phyloP scores from a whole-genome alignment of 1,140 invertebrate genomes.

The Oncopeltus fasciatus region DNA sequence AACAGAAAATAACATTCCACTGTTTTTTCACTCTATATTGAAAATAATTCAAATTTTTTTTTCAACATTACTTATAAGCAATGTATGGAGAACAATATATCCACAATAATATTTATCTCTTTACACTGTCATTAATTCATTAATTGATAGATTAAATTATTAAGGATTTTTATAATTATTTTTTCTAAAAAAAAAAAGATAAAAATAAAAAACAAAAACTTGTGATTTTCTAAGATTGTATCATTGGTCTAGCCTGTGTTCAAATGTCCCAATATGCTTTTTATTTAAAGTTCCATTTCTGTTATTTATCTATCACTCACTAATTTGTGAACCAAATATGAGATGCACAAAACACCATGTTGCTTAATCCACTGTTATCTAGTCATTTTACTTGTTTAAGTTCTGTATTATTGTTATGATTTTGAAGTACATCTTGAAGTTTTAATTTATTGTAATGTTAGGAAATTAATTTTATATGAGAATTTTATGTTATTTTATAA shows the following conservation, averaged over 20 bases:
- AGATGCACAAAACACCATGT: background rate
- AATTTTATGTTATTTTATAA: background rate
- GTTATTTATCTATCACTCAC: background rate
- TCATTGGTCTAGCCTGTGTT: too few relatives aligned
- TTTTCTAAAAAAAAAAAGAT: background rate
- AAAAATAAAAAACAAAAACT: background rate
- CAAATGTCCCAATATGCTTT: background rate
- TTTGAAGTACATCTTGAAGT: background rate
- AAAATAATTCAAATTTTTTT: background rate
- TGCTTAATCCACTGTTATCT: conserved; percentile 6
- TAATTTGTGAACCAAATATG: background rate
- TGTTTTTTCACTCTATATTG: too few relatives aligned
- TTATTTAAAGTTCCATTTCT: background rate
- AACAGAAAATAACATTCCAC: too few relatives aligned
- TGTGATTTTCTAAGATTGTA: background rate
- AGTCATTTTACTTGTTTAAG: conserved; percentile 4
- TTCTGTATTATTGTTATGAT: background rate
- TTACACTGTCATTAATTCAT: background rate
- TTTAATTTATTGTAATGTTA: background rate
- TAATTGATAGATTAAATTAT: background rate
- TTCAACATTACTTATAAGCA: background rate
- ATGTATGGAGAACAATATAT: background rate
- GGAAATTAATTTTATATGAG: background rate
- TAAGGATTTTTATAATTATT: background rate
- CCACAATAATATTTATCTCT: background rate